phyloP scores from a whole-genome alignment of 2,797 vertebrate genomes.

The Syndactyla subalaris region DNA sequence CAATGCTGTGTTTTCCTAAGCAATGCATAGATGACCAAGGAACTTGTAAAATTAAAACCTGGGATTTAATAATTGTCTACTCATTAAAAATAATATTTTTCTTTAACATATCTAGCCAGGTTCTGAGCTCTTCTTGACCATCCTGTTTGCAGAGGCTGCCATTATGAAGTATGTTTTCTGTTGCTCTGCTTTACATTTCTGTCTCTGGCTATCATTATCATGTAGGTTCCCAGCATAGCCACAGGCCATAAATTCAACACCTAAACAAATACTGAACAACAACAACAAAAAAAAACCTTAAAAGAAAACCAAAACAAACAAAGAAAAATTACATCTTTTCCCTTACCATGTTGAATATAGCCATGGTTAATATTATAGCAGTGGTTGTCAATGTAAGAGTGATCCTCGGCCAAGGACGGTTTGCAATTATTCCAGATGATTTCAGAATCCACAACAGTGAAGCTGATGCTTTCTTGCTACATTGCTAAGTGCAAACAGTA shows the following conservation, averaged over 20 bases:
- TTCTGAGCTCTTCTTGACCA: background rate
- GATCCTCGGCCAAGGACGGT: slow-evolving; percentile 92
- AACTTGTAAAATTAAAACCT: background rate
- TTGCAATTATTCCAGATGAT: slow-evolving; percentile 91
- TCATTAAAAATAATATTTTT: background rate
- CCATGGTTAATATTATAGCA: slow-evolving; percentile 91
- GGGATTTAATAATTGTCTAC: background rate
- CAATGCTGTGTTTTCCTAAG: background rate
- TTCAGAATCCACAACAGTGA: slow-evolving; percentile 87
- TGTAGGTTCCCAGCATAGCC: background rate
- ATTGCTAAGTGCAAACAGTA: slow-evolving; percentile 80
- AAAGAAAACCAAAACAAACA: background rate
- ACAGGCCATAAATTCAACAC: background rate
- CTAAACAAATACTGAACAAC: background rate
- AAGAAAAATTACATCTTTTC: background rate
- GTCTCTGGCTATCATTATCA: background rate
- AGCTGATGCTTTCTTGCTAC: slow-evolving; percentile 87
- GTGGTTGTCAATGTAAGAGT: slow-evolving; percentile 92
- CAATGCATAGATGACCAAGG: background rate
- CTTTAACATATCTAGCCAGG: background rate
- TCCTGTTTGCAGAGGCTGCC: background rate
- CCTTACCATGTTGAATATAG: slow-evolving; percentile 97
- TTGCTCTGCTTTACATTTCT: background rate
- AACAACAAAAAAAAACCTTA: background rate
- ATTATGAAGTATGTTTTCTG: background rate